These are phyloP conservation scores for Lithodes maja DNA, from an alignment of 2,888 invertebrate species.

Conservation along the genomic window DNA sequence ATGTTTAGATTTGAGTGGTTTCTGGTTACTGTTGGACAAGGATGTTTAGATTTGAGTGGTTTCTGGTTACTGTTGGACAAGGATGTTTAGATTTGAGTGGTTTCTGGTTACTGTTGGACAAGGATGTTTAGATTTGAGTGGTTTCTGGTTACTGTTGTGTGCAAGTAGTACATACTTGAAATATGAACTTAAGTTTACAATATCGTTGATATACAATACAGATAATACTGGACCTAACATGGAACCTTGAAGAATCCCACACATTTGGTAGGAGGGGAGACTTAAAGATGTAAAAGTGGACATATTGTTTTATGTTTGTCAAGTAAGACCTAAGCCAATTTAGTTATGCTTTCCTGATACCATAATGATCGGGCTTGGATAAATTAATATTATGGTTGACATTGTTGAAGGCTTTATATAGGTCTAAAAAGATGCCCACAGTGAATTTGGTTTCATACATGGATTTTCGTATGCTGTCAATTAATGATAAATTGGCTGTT, in stretches of 20 bases:
- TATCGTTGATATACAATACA: neutral
- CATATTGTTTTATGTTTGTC: neutral
- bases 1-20: neutral
- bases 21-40: neutral
- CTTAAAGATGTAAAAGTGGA: neutral
- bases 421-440: neutral
- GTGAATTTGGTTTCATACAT: neutral
- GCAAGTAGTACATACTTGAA: neutral
- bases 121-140: neutral
- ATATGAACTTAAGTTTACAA: neutral
- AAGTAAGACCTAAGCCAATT: neutral
- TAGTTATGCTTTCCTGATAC: neutral
- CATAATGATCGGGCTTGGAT: neutral
- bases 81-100: neutral
- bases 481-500: neutral
- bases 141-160: neutral
- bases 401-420: neutral
- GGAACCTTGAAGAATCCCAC: neutral
- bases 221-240: neutral
- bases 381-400: neutral
- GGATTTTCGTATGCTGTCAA: neutral
- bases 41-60: neutral
- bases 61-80: neutral
- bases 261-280: neutral
- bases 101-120: neutral